Evolutionary conservation across 2,797 vertebrate genomes (phyloP).

Genomic region (Nannoperca australis): DNA sequence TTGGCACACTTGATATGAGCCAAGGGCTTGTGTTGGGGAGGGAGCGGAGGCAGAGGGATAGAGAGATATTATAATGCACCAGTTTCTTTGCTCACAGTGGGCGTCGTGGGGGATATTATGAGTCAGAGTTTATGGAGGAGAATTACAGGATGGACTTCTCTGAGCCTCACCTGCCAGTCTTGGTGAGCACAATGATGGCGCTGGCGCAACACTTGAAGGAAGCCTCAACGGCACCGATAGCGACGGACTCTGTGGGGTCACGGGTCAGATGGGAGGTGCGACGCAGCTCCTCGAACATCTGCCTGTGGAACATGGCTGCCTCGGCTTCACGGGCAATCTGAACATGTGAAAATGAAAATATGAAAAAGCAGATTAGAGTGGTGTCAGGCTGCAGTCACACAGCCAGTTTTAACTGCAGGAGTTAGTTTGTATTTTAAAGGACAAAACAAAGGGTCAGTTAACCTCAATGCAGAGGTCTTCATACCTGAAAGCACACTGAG

Average conservation of each 20-base stretch:
- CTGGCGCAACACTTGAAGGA: constrained; percentile 99
- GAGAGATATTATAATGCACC: constrained; percentile 28
- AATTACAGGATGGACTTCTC: constrained; percentile 31
- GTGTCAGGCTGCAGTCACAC: constrained; percentile 17
- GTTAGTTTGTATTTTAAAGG: constrained; percentile 47
- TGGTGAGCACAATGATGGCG: constrained; percentile 97
- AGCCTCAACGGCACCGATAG: constrained; percentile 96
- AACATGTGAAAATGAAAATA: neutral
- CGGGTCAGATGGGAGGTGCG: constrained; percentile 93
- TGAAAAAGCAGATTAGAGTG: neutral
- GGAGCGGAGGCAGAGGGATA: constrained; percentile 21
- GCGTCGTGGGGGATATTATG: constrained; percentile 23
- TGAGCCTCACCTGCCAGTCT: constrained; percentile 92
- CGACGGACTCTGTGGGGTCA: constrained; percentile 95
- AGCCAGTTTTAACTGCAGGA: constrained; percentile 7
- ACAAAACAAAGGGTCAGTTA: constrained; percentile 32
- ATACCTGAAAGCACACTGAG: constrained; percentile 68
- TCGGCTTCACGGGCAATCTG: constrained; percentile 99
- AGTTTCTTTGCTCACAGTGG: constrained; percentile 38
- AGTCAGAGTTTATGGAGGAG: constrained; percentile 40
- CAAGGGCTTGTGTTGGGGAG: constrained; percentile 23
- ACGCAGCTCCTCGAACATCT: constrained; percentile 97
- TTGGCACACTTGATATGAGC: constrained; percentile 56
- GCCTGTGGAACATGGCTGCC: constrained; percentile 98
- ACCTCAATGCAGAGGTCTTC: constrained; percentile 48